Percentiles rank a stretch among this genome's conserved stretches.
Evolutionary conservation across 1,140 invertebrate genomes (phyloP).

Genomic region (Danaus plexippus): DNA sequence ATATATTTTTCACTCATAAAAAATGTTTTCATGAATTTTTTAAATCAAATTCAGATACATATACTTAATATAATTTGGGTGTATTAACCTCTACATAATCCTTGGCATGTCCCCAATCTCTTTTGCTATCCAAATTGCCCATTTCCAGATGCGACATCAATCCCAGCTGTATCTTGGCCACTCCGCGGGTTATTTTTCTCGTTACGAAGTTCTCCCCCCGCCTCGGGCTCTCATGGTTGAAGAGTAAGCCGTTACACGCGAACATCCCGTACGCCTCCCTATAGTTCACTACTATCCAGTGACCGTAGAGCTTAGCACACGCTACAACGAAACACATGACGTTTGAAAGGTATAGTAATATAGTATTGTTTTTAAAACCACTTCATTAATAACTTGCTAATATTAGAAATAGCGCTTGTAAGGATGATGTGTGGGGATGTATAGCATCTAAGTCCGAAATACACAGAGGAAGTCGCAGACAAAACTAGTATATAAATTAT

Average conservation of each 20-base stretch:
- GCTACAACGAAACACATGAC: conserved; percentile 73
- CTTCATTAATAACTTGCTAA: no score
- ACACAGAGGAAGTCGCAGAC: no score
- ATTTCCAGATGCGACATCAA: conserved; percentile 91
- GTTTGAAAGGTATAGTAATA: not conserved
- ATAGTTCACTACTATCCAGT: conserved; percentile 99
- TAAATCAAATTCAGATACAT: no score
- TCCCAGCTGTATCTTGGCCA: conserved; percentile 95
- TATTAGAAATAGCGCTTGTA: no score
- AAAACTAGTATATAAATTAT: no score
- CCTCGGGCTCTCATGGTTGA: conserved; percentile 99
- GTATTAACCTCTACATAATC: conserved; percentile 94
- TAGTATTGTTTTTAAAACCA: not conserved
- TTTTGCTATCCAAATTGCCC: conserved; percentile 95
- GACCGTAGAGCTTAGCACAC: conserved; percentile 98
- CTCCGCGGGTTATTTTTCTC: conserved; percentile 96
- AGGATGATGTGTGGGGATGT: no score
- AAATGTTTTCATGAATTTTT: no score
- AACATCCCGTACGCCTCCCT: conserved; percentile 98
- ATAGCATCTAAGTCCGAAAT: no score
- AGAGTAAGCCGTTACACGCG: conserved; percentile 98
- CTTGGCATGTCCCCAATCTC: conserved; percentile 99
- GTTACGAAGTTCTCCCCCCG: conserved; percentile 99
- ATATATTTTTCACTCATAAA: no score
- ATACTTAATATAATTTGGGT: no score